phyloP scores from a whole-genome alignment of 2,888 invertebrate species.

The Meteorus colon region DNA sequence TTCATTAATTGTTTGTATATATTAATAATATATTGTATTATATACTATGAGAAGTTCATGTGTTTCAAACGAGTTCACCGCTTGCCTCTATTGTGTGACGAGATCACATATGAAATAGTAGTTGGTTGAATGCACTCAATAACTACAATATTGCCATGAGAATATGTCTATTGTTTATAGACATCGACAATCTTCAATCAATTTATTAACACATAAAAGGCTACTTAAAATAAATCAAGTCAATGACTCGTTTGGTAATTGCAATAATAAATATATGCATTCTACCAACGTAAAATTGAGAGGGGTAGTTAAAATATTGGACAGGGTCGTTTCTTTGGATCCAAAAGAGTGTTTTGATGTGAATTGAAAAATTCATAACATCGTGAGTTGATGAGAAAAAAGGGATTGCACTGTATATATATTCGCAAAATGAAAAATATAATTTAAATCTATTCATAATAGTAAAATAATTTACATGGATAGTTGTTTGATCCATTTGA shows the following conservation, averaged over 20 bases:
- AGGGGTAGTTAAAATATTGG: too few relatives aligned
- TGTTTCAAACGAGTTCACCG: conserved; percentile 10
- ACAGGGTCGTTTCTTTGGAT: too few relatives aligned
- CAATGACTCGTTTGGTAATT: not conserved
- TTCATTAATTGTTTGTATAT: not conserved
- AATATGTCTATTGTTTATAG: conserved; percentile 4
- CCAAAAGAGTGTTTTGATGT: too few relatives aligned
- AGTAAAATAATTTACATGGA: conserved; percentile 30
- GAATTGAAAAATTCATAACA: too few relatives aligned
- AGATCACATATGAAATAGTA: not conserved
- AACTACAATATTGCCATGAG: conserved; percentile 9
- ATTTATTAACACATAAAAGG: not conserved
- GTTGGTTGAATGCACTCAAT: conserved; percentile 16
- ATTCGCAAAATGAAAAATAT: too few relatives aligned
- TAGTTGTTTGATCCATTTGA: conserved; percentile 19
- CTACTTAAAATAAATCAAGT: not conserved
- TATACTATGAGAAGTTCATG: conserved; percentile 40
- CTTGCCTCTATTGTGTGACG: conserved; percentile 13
- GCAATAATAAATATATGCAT: not conserved
- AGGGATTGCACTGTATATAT: too few relatives aligned
- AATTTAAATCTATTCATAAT: not conserved
- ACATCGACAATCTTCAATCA: not conserved
- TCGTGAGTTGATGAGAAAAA: too few relatives aligned
- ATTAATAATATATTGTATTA: not conserved
- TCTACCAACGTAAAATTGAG: too few relatives aligned